These are phyloP conservation scores for Homarus americanus DNA, from an alignment of 1,140 invertebrate species.

Conservation along the genomic window DNA sequence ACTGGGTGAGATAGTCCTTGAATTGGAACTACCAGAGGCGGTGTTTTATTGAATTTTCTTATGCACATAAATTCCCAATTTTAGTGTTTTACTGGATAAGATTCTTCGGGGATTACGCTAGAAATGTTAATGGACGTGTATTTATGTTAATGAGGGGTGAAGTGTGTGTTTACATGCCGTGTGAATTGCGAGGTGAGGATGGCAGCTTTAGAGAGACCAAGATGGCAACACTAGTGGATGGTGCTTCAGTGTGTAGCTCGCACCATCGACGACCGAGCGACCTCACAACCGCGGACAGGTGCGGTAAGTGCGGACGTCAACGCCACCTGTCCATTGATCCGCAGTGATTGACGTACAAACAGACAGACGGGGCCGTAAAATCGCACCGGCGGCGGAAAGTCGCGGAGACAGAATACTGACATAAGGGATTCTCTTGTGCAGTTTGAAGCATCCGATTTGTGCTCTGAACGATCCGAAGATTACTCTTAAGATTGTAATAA, in stretches of 20 bases:
- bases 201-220: neutral
- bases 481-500: too few relatives aligned
- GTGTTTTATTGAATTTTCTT: neutral
- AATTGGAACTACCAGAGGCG: neutral
- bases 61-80: too few relatives aligned
- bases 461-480: too few relatives aligned
- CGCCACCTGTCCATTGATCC: slow-evolving; percentile 64
- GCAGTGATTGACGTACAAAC: slow-evolving; percentile 54
- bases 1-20: neutral
- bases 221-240: slow-evolving; percentile 53
- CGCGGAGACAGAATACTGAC: too few relatives aligned
- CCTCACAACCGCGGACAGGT: slow-evolving; percentile 67
- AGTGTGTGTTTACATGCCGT: neutral
- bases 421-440: too few relatives aligned
- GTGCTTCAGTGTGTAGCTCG: slow-evolving; percentile 25
- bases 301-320: slow-evolving; percentile 68
- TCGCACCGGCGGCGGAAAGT: too few relatives aligned
- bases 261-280: slow-evolving; percentile 41
- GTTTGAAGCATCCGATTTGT: too few relatives aligned
- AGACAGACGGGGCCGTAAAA: neutral
- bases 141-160: neutral
- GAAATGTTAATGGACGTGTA: too few relatives aligned
- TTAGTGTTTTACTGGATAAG: too few relatives aligned
- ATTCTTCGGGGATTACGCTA: too few relatives aligned
- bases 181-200: neutral